Evolutionary conservation across 2,888 invertebrate genomes (phyloP).

Genomic region (Drosophila mercatorum): DNA sequence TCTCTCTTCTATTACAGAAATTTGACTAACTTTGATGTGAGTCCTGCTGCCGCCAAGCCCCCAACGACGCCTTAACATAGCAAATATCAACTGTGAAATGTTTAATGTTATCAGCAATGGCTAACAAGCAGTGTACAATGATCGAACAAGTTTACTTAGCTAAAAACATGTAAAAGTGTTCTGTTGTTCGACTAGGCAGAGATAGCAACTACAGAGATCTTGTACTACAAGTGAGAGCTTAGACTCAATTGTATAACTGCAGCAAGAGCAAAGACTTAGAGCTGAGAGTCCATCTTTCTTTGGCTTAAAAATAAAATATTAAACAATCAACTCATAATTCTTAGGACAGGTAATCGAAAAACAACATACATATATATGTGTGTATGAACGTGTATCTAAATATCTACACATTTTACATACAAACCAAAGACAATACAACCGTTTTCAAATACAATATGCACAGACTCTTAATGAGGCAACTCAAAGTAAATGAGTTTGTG

Average conservation of each 20-base stretch:
- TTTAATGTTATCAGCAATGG: slow-evolving; percentile 20
- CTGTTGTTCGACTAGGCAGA: neutral
- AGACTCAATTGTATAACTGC: neutral
- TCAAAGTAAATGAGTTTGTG: slow-evolving; percentile 7
- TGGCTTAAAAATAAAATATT: neutral
- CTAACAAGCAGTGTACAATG: slow-evolving; percentile 13
- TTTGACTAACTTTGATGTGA: neutral
- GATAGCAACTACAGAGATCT: neutral
- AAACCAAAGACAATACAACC: slow-evolving; percentile 22
- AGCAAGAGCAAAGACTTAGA: neutral
- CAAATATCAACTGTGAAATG: slow-evolving; percentile 4
- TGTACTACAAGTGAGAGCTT: neutral
- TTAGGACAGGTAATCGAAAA: slow-evolving; percentile 30
- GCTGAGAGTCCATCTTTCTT: neutral
- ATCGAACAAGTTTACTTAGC: neutral
- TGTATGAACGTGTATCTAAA: slow-evolving; percentile 14
- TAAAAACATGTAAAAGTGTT: neutral
- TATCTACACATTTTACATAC: slow-evolving; percentile 16
- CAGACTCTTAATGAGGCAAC: slow-evolving; percentile 46
- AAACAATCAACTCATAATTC: slow-evolving; percentile 35
- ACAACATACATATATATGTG: neutral
- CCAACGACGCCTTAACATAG: neutral
- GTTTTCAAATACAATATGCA: slow-evolving; percentile 23
- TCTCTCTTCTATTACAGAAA: too few relatives aligned
- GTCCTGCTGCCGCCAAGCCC: slow-evolving; percentile 1